Base-by-base conservation (phyloP, 2,888 invertebrate genomes). In the Troglohyphantes excavatus region DNA sequence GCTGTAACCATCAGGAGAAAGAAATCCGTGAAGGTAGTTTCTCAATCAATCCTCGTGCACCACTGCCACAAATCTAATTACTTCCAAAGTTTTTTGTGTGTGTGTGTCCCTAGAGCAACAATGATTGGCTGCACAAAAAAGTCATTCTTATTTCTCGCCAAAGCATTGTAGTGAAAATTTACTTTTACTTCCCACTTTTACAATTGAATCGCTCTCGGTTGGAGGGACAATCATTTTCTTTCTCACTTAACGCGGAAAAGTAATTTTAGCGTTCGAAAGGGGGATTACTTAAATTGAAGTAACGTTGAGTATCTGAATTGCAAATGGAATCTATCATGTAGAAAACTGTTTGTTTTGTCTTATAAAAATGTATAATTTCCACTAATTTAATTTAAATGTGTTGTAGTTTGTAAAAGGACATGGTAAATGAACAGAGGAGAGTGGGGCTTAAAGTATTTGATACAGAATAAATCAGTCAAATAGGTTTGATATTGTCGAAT, bases 81-180 rank as follows among this genome's bases (percentile, higher is more conserved):
- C 68, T 33, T 68, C 9, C 19, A 23, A 29, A 17, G 33, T 29
- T 33, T 27, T 65, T 65, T 27, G n/a, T n/a, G n/a, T n/a, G n/a
- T n/a, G n/a, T n/a, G n/a, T 27, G 33, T 13, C 33, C 33, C 33
- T 33, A 23, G 21, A 53, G n/a, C 17, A 68, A 33, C 29, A 33
- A 68, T 68, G 21, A 68, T 68, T 68, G 68, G 33, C 29, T 33
- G n/a, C 2, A 68, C n/a, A 68, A 68, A 33, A 68, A 27, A 68
- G 68, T 33, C 21, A 33, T 68, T 68, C 27, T 68, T 68, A 33
- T 26, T 67, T 67, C 27, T 13, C 11, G 2, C 21, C 27, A 27
- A 26, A 67, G 17, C 53, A 0, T 13, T 53, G n/a, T 2, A 17
- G 17, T 5, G n/a, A 53, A 17, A 33, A 33, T 68, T 68, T 68